These are phyloP conservation scores for Pantherophis vulpinus DNA, from an alignment of 2,797 vertebrate genomes.

Conservation along the genomic window DNA sequence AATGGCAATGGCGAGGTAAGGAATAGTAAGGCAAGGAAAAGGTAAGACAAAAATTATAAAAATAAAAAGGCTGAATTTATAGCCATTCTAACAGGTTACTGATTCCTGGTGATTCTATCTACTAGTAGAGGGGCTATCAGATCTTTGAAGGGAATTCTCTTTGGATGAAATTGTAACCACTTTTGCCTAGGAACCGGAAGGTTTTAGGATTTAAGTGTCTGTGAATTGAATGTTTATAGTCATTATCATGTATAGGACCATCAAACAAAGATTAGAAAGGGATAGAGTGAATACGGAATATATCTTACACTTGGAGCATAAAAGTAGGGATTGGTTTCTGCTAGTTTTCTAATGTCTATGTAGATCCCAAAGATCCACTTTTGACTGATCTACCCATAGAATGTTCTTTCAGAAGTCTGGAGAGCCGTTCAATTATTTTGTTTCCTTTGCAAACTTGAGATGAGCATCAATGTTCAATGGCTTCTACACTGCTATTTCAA, in stretches of 20 bases:
- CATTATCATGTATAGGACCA: neutral
- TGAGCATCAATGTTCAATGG: neutral
- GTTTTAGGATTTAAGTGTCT: neutral
- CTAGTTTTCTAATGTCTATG: neutral
- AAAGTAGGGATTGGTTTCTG: neutral
- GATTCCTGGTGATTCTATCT: neutral
- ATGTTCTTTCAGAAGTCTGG: neutral
- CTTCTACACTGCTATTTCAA: too few relatives aligned
- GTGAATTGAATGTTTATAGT: neutral
- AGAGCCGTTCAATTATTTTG: neutral
- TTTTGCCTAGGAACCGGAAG: neutral
- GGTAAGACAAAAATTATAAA: neutral
- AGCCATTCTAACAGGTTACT: neutral
- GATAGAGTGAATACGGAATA: neutral
- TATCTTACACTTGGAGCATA: neutral
- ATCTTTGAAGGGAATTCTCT: neutral
- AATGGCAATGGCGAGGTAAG: neutral
- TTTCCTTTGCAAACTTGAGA: neutral
- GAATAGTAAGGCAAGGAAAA: neutral
- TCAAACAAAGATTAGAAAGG: neutral
- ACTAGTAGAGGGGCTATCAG: neutral
- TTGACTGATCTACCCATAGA: neutral
- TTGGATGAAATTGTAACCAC: neutral
- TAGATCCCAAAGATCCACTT: neutral
- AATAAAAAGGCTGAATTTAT: neutral